Evolutionary conservation across 1,140 invertebrate species (phyloP).

Genomic region (Lucilia sericata): DNA sequence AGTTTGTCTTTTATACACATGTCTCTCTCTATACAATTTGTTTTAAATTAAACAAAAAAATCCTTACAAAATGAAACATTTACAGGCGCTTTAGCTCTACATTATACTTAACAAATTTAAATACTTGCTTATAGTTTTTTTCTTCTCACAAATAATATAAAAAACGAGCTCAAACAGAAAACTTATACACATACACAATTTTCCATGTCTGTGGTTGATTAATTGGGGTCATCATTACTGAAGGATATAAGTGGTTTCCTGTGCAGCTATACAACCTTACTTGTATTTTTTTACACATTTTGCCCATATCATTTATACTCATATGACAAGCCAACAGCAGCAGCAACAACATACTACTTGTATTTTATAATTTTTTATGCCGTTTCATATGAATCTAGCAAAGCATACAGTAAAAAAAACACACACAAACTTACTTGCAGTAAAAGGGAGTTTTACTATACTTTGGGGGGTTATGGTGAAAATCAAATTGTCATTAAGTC

Average conservation of each 20-base stretch:
- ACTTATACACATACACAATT: background rate
- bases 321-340: too few species aligned
- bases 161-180: background rate
- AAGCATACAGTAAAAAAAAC: background rate
- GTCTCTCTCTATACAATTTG: background rate
- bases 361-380: background rate
- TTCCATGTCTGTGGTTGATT: constrained; percentile 38
- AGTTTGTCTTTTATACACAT: background rate
- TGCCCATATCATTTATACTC: too few species aligned
- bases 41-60: background rate
- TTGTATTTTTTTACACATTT: background rate
- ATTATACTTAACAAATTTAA: background rate
- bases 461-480: background rate
- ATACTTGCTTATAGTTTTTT: background rate
- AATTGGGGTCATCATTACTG: constrained; percentile 44
- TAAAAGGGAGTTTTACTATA: background rate
- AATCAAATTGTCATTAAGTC: constrained; percentile 22
- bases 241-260: constrained; percentile 40
- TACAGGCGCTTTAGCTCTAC: background rate
- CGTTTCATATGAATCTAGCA: background rate
- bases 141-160: too few species aligned
- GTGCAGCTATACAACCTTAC: background rate
- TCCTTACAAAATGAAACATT: background rate
- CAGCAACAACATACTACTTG: background rate
- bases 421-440: too few species aligned